Percentiles rank a stretch among this genome's conserved stretches.
Evolutionary conservation across 2,888 invertebrate species (phyloP).

Genomic region (Lypha dubia): DNA sequence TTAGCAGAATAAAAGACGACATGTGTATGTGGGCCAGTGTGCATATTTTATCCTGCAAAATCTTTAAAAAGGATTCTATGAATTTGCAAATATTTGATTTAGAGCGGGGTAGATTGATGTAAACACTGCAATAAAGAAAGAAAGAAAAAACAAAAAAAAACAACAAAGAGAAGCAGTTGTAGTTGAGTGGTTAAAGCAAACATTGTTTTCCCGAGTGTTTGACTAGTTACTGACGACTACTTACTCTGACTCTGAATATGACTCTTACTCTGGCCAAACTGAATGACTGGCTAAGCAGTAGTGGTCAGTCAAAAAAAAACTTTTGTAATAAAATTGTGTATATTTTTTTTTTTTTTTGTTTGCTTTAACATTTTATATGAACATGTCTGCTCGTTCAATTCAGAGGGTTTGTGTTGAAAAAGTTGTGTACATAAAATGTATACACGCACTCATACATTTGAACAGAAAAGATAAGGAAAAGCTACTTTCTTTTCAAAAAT

Average conservation of each 20-base stretch:
- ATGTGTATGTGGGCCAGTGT: background rate
- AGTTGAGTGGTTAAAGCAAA: conserved; percentile 67
- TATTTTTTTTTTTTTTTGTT: no score
- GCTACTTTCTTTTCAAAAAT: background rate
- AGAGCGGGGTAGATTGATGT: conserved; percentile 27
- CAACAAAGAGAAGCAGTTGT: conserved; percentile 17
- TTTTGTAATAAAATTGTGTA: conserved; percentile 75
- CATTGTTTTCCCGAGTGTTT: conserved; percentile 68
- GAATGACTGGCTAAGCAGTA: conserved; percentile 56
- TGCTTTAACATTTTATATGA: conserved; percentile 54
- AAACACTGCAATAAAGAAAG: conserved; percentile 18
- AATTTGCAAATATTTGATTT: conserved; percentile 65
- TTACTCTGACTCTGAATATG: conserved; percentile 18
- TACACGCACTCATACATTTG: background rate
- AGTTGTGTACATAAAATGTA: conserved; percentile 33
- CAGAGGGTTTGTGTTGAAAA: conserved; percentile 51
- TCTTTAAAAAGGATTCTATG: conserved; percentile 56
- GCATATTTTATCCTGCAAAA: conserved; percentile 34
- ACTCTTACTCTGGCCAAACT: conserved; percentile 27
- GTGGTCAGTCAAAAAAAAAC: conserved; percentile 75
- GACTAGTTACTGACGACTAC: conserved; percentile 56
- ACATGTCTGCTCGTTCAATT: conserved; percentile 59
- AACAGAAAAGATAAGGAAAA: conserved; percentile 30
- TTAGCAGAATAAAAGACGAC: background rate
- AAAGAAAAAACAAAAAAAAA: no score